These are phyloP conservation scores for Centropristis striata DNA, from an alignment of 2,113 vertebrate species.

Conservation along the genomic window DNA sequence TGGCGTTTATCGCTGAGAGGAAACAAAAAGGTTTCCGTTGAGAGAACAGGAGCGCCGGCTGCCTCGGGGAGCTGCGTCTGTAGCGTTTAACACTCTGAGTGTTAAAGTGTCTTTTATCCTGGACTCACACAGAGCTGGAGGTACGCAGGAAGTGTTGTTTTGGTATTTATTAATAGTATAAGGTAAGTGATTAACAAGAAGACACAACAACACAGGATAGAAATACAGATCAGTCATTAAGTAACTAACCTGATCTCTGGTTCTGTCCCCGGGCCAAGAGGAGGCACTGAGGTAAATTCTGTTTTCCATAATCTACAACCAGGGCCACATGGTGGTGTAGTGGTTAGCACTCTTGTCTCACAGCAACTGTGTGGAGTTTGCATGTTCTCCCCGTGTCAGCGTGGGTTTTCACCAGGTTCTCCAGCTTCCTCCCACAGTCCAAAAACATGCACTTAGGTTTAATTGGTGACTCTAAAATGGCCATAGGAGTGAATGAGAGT, in stretches of 20 bases:
- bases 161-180: background rate
- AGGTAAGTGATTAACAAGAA: background rate
- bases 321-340: too few species aligned
- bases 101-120: background rate
- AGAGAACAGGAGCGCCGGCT: background rate
- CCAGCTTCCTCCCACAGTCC: too few species aligned
- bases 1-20: background rate
- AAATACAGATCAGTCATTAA: background rate
- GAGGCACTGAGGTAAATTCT: too few species aligned
- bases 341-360: too few species aligned
- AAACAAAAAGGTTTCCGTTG: constrained; percentile 1
- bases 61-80: background rate
- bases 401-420: too few species aligned
- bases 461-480: too few species aligned
- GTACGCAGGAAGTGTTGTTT: background rate
- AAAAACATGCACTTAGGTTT: too few species aligned
- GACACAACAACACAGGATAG: background rate
- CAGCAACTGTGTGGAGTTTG: too few species aligned
- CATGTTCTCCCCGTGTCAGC: too few species aligned
- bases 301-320: too few species aligned
- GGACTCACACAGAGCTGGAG: background rate
- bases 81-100: background rate
- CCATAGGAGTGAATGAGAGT: too few species aligned
- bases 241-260: background rate
- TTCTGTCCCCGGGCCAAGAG: too few species aligned